Evolutionary conservation across 2,888 invertebrate species (phyloP).

Genomic region (Quadroppia sp.): DNA sequence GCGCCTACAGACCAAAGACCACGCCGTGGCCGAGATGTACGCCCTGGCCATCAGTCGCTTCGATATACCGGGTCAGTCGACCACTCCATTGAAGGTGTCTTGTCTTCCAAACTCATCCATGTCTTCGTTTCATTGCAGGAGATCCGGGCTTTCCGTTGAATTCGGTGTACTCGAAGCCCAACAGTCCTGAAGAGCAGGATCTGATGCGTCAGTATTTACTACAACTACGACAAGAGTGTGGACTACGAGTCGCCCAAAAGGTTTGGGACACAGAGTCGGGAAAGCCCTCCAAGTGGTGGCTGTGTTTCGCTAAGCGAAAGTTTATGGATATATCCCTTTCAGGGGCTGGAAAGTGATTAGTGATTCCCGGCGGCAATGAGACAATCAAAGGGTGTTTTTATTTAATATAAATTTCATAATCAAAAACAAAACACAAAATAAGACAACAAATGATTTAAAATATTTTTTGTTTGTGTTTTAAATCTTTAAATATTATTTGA

Average conservation of each 20-base stretch:
- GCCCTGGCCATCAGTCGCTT: conserved; percentile 69
- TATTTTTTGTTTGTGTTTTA: no score
- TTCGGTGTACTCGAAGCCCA: conserved; percentile 86
- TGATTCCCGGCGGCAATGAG: not conserved
- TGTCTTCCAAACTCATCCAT: not conserved
- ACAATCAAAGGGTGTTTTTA: not conserved
- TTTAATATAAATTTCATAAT: no score
- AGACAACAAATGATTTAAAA: no score
- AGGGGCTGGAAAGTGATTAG: conserved; percentile 53
- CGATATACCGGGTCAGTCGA: conserved; percentile 77
- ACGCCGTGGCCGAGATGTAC: conserved; percentile 90
- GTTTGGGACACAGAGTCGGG: conserved; percentile 85
- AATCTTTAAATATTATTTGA: no score
- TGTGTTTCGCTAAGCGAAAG: conserved; percentile 97
- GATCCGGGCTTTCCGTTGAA: conserved; percentile 81
- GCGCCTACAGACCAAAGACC: conserved; percentile 79
- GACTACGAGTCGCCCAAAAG: conserved; percentile 81
- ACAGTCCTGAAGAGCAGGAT: conserved; percentile 73
- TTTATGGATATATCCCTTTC: conserved; percentile 98
- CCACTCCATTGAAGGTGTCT: not conserved
- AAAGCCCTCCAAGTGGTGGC: conserved; percentile 89
- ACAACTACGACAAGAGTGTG: conserved; percentile 93
- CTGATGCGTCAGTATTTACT: conserved; percentile 85
- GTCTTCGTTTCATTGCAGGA: conserved; percentile 19
- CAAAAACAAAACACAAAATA: no score